phyloP scores from a whole-genome alignment of 2,888 invertebrate species.

The Aporophyla lueneburgensis region DNA sequence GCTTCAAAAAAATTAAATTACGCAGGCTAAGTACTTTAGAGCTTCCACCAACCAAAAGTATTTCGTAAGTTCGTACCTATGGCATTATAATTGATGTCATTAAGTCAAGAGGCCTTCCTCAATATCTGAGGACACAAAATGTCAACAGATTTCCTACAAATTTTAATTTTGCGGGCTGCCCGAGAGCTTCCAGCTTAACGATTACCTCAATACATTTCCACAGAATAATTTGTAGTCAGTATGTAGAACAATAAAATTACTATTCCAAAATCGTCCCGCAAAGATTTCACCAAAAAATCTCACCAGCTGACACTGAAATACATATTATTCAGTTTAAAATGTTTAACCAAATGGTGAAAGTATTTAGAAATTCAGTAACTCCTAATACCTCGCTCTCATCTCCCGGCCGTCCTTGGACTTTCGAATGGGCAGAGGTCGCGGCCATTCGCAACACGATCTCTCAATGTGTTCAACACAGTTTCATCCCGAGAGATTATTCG shows the following conservation, averaged over 20 bases:
- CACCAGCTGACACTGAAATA: neutral
- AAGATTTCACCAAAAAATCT: neutral
- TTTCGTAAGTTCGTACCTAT: too few species aligned
- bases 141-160: too few species aligned
- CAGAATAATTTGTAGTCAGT: neutral
- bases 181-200: too few species aligned
- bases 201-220: neutral
- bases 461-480: slow-evolving; percentile 17
- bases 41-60: too few species aligned
- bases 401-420: slow-evolving; percentile 2
- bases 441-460: slow-evolving; percentile 9
- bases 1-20: too few species aligned
- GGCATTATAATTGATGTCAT: too few species aligned
- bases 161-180: too few species aligned
- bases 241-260: too few species aligned
- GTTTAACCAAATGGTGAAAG: neutral
- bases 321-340: neutral
- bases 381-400: slow-evolving; percentile 3
- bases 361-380: slow-evolving; percentile 1
- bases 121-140: too few species aligned
- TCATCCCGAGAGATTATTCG: neutral
- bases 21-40: too few species aligned
- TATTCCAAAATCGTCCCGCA: neutral
- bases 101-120: too few species aligned
- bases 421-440: slow-evolving; percentile 35